phyloP scores from a whole-genome alignment of 2,113 vertebrate species.

The Pomatostomus ruficeps region DNA sequence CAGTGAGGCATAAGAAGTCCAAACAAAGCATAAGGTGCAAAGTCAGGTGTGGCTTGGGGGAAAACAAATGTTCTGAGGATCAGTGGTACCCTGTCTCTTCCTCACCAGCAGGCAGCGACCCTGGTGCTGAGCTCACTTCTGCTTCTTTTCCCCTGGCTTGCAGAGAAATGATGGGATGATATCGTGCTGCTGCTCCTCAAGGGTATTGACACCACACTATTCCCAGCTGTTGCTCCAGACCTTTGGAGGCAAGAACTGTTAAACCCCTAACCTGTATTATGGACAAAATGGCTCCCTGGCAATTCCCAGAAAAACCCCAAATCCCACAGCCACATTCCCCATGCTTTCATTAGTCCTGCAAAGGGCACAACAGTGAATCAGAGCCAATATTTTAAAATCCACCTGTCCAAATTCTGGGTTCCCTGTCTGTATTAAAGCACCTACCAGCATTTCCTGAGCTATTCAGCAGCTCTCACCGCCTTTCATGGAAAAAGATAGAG shows the following conservation, averaged over 20 bases:
- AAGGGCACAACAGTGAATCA: neutral
- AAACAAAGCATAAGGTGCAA: neutral
- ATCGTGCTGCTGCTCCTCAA: neutral
- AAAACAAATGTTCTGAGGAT: neutral
- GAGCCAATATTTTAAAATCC: neutral
- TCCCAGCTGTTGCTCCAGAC: neutral
- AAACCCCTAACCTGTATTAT: neutral
- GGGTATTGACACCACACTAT: neutral
- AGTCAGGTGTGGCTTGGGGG: neutral
- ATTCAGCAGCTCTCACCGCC: neutral
- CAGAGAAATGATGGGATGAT: neutral
- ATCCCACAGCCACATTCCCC: neutral
- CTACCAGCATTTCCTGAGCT: neutral
- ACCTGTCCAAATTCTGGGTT: neutral
- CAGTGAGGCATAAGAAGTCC: neutral
- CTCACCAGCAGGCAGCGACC: neutral
- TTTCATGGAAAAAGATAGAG: neutral
- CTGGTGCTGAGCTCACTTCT: neutral
- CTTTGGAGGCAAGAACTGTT: neutral
- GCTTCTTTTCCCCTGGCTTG: too few relatives aligned
- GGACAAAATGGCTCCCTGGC: neutral
- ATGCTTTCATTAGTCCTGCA: neutral
- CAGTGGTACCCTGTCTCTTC: neutral
- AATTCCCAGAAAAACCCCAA: neutral
- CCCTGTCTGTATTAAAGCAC: neutral